Evolutionary conservation across 2,888 invertebrate species (phyloP).

Genomic region (Dicyrtoma fusca): DNA sequence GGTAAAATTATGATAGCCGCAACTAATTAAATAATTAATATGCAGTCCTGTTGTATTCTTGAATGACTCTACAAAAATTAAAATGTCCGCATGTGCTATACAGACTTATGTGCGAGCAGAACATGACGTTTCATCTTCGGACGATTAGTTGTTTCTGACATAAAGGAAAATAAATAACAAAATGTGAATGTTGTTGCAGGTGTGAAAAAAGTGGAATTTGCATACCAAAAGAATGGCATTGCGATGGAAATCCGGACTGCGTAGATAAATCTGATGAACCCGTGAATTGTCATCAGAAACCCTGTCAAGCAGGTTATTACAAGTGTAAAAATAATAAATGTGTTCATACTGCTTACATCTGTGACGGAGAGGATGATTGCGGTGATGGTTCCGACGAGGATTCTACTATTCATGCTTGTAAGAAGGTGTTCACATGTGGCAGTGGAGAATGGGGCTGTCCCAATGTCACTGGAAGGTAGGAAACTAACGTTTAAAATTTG

Average conservation of each 20-base stretch:
- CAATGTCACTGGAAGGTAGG: conserved; percentile 41
- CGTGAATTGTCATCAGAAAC: conserved; percentile 63
- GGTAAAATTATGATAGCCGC: neutral
- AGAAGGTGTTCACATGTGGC: conserved; percentile 48
- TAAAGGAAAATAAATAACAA: neutral
- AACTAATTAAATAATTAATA: too few relatives aligned
- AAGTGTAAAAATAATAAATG: conserved; percentile 84
- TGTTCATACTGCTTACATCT: conserved; percentile 90
- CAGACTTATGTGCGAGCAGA: neutral
- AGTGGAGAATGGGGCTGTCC: conserved; percentile 50
- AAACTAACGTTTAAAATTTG: neutral
- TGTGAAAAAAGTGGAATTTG: conserved; percentile 85
- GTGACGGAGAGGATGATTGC: conserved; percentile 90
- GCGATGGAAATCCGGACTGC: conserved; percentile 90
- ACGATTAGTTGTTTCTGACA: too few relatives aligned
- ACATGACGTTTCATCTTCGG: neutral
- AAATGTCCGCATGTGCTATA: neutral
- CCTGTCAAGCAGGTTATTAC: conserved; percentile 77
- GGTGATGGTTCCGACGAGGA: conserved; percentile 59
- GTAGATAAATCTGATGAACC: conserved; percentile 90
- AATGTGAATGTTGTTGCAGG: conserved; percentile 21
- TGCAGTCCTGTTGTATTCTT: neutral
- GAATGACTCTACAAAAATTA: neutral
- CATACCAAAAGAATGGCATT: conserved; percentile 90
- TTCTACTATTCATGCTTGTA: conserved; percentile 51